Evolutionary conservation across 2,113 vertebrate genomes (phyloP), one percentile per base, ranked within the genome.

Genomic region (Ameiurus melas): DNA sequence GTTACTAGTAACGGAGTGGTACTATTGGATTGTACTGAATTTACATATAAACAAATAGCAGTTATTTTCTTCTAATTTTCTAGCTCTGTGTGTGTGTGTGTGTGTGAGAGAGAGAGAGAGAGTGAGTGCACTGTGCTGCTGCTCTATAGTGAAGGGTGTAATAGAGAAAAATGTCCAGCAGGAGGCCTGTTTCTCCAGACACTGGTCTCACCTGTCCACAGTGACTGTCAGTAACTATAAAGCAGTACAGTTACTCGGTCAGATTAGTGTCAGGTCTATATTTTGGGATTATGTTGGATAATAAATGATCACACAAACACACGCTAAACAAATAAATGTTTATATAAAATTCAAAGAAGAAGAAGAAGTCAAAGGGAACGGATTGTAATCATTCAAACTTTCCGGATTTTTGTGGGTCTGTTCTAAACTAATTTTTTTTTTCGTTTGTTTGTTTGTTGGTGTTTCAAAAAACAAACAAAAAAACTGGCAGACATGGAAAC

Each of bases 111-210:
- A 43, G 68, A 36, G 68, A 71, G 68, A 39, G 33, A 39, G 70
- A 39, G 71, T 27, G 73, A 27, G 2, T 6, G 6, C 43, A 47
- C 43, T 47, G 43, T 47, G 66, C 30, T 53, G 17, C 82, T 39
- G 25, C 27, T 79, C 47, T n/a, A 33, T 53, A 19, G 6, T 79
- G 77, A 79, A 51, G 27, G 60, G 55, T 85, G 84, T 85, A 85
- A 60, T 85, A 25, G 39, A 39, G 30, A 16, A 0, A 58, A 75
- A 12, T 39, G 30, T 55, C 84, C 68, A 75, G 68, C 84, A 81
- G 86, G 75, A 57, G 85, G 58, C 14, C 20, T 64, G 60, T 86
- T 51, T n/a, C 57, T 79, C 60, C 85, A 57, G 66, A 85, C n/a
- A 57, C 43, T 51, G 64, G 27, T 4, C 27, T 70, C 27, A 51